Evolutionary conservation across 1,140 invertebrate species (phyloP), one percentile per base, ranked within the genome.

Genomic region (Pygmarrhopalites habei): DNA sequence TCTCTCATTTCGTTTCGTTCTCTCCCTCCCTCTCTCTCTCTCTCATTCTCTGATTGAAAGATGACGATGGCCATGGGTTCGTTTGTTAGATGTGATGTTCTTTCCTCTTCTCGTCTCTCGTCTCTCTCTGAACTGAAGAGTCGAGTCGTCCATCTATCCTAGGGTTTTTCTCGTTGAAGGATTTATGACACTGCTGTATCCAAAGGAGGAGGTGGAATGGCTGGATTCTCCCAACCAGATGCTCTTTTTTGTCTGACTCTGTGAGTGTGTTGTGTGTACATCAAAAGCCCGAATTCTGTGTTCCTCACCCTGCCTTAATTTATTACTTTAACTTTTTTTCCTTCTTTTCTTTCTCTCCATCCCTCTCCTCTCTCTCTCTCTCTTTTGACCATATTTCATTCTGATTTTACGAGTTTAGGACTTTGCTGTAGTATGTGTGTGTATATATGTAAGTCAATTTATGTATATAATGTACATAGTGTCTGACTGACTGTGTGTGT

Each of bases 231-330:
- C 49, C 60, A 65, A 60, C 67, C 67, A 68, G 67, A 68, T 68
- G 67, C 67, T 68, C 60, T 55, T 61, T 65, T 68, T 65, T 65
- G 62, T 56, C 53, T 56, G 53, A 56, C 17, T 41, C 51, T 29
- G 51, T 26, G 4, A 32, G 29, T 55, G 51, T 17, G 25, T 28
- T 56, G 29, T 56, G 21, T 51, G 30, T 62, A 53, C 61, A 68
- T 68, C 66, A 68, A 68, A 68, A 57, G 61, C 59, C 62, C 62
- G 60, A 63, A 60, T 60, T 62, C 58, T 65, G 65, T 65, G 65
- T 60, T 68, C 64, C 62, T 68, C 66, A 68, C 66, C 66, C 66
- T 68, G n/a, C 62, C 66, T 68, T 68, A 65, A 68, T 65, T 68
- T 68, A 65, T 62, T 64, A 65, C 62, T 65, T 62, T 55, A 62